Conservation (phyloP, 2,797 vertebrate species). For the Phoebastria nigripes region DNA sequence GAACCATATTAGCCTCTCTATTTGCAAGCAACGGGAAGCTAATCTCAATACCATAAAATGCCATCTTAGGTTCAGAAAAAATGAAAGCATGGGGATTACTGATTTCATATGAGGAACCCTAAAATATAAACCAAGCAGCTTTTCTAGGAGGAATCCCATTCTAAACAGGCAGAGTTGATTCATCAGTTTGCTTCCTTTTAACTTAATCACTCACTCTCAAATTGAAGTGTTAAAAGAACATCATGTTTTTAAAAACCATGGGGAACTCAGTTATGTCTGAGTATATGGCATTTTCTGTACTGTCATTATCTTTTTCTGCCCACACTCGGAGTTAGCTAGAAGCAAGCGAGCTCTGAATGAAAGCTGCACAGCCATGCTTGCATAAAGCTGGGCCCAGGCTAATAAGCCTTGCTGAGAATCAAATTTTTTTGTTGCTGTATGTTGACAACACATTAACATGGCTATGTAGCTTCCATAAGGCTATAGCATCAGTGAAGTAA, state of each 20-base stretch:
- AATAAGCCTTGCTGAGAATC: neutral
- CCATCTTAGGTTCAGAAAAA: neutral
- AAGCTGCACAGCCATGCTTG: neutral
- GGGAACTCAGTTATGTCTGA: neutral
- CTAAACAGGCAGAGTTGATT: neutral
- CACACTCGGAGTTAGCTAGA: neutral
- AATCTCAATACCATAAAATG: neutral
- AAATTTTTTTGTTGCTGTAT: neutral
- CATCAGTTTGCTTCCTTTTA: constrained; percentile 7
- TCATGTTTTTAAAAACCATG: neutral
- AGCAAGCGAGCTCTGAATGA: neutral
- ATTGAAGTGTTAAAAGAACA: constrained; percentile 24
- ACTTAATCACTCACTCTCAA: constrained; percentile 7
- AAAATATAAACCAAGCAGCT: neutral
- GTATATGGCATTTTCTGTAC: neutral
- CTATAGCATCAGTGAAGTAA: neutral
- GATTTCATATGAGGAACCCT: neutral
- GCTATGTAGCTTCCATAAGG: neutral
- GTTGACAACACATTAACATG: neutral
- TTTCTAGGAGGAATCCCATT: neutral
- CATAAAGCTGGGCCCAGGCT: neutral
- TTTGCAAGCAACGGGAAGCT: neutral
- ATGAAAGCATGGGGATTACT: neutral
- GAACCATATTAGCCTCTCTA: neutral
- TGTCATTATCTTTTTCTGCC: neutral